Evolutionary conservation across 2,888 invertebrate species (phyloP).

Genomic region (Caenorhabditis sp.): DNA sequence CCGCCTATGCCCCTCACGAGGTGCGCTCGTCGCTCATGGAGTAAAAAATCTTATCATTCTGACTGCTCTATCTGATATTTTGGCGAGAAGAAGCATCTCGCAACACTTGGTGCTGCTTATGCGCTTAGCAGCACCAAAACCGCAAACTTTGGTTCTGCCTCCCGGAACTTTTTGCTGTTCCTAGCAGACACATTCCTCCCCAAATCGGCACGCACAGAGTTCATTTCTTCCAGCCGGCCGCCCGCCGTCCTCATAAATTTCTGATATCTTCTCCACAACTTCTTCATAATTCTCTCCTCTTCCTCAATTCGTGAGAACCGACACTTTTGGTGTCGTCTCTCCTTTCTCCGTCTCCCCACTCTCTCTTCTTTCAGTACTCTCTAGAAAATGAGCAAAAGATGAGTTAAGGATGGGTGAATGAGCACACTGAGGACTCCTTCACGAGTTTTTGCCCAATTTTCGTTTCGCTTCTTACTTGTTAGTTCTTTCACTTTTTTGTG

Average conservation of each 20-base stretch:
- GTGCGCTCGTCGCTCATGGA: background rate
- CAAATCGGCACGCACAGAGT: background rate
- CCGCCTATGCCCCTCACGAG: background rate
- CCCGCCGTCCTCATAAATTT: conserved; percentile 6
- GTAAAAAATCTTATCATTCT: background rate
- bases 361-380: background rate
- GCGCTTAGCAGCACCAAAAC: no score
- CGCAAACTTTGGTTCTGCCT: no score
- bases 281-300: background rate
- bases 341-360: background rate
- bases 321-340: background rate
- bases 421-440: background rate
- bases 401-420: background rate
- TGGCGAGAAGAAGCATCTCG: no score
- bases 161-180: no score
- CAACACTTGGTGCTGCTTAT: no score
- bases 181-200: no score
- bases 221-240: background rate
- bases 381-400: background rate
- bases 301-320: conserved; percentile 3
- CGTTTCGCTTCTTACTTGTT: background rate
- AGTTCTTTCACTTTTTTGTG: no score
- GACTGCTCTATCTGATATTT: no score
- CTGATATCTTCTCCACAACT: conserved; percentile 8
- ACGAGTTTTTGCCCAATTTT: no score